phyloP scores from a whole-genome alignment of 2,797 vertebrate genomes.

The Gobionotothen gibberifrons region DNA sequence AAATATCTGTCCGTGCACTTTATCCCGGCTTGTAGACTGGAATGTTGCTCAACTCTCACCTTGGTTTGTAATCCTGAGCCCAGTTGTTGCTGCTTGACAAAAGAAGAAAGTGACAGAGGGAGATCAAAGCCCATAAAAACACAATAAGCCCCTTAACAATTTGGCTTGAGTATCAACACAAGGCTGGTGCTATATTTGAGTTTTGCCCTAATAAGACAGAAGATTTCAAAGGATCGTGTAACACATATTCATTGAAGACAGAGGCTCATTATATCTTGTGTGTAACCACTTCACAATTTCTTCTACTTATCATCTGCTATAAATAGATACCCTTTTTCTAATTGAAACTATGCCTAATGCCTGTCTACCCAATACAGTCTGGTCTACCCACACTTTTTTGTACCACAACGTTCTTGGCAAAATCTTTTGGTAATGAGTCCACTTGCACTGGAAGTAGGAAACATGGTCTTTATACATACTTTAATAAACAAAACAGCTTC shows the following conservation, averaged over 20 bases:
- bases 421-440: not conserved
- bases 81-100: conserved; percentile 74
- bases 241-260: conserved; percentile 69
- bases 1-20: conserved; percentile 40
- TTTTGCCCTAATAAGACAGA: conserved; percentile 81
- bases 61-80: conserved; percentile 61
- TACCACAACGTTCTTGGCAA: conserved; percentile 15
- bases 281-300: conserved; percentile 77
- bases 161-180: conserved; percentile 64
- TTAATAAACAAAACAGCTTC: not conserved
- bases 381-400: conserved; percentile 4
- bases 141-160: conserved; percentile 81
- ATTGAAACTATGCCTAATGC: conserved; percentile 42
- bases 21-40: conserved; percentile 28
- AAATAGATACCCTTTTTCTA: conserved; percentile 55
- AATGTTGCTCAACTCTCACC: conserved; percentile 67
- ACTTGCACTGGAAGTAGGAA: conserved; percentile 6
- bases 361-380: not conserved
- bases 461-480: not conserved
- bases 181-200: conserved; percentile 78
- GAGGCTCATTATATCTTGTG: conserved; percentile 70
- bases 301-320: conserved; percentile 57
- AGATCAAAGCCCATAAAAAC: conserved; percentile 75
- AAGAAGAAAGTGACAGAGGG: conserved; percentile 66
- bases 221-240: conserved; percentile 71